phyloP scores from a whole-genome alignment of 2,888 invertebrate genomes.

The Parelbella ahira region DNA sequence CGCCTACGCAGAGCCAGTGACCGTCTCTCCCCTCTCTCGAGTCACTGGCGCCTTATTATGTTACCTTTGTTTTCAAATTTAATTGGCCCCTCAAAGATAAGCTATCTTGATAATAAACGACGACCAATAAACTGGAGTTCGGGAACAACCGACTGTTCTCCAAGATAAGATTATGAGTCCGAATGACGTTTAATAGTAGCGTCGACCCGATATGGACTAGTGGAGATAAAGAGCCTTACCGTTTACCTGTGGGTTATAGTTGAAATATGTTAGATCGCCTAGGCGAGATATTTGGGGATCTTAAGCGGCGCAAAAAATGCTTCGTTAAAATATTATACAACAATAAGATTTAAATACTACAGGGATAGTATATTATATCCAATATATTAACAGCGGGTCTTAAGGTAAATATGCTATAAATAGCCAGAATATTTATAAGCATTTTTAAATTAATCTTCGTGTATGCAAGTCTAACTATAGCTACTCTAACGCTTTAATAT shows the following conservation, averaged over 20 bases:
- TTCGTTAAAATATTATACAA: too few species aligned
- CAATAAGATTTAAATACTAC: too few species aligned
- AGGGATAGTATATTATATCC: too few species aligned
- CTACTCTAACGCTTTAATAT: too few species aligned
- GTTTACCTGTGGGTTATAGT: slow-evolving; percentile 23
- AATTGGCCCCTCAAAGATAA: slow-evolving; percentile 79
- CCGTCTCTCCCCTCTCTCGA: slow-evolving; percentile 41
- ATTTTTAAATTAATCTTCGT: too few species aligned
- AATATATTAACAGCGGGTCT: too few species aligned
- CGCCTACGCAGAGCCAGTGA: slow-evolving; percentile 68
- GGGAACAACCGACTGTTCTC: slow-evolving; percentile 63
- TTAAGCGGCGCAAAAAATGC: too few species aligned
- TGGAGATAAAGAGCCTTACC: slow-evolving; percentile 33
- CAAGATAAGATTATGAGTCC: slow-evolving; percentile 64
- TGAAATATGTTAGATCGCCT: too few species aligned
- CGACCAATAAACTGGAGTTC: slow-evolving; percentile 76
- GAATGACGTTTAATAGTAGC: slow-evolving; percentile 61
- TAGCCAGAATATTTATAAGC: too few species aligned
- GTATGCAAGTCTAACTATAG: too few species aligned
- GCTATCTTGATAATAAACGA: slow-evolving; percentile 80
- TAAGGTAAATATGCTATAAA: too few species aligned
- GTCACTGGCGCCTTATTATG: slow-evolving; percentile 76
- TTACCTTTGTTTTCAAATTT: slow-evolving; percentile 81
- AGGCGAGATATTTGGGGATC: too few species aligned
- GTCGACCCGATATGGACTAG: slow-evolving; percentile 25